Evolutionary conservation across 2,113 vertebrate species (phyloP), one percentile per base, ranked within the genome.

Genomic region (Cariama cristata): DNA sequence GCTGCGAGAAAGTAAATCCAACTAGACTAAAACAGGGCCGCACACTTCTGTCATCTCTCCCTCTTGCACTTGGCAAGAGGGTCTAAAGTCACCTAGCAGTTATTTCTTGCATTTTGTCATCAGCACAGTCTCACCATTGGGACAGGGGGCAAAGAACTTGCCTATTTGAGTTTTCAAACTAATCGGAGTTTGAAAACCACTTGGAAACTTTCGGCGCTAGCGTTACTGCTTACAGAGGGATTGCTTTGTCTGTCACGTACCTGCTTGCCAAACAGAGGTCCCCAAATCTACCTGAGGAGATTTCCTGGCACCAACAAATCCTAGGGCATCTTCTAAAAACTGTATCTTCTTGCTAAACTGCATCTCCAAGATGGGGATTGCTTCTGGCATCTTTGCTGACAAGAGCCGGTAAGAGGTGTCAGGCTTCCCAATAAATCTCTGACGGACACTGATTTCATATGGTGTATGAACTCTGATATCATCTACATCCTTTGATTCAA

Each of bases 401-500:
- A 99, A 96, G 26, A 99, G 92, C 10, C 97, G 97, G 90, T 97
- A 99, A 64, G 98, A 97, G 52, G 98, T 96, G 87, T 99, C 99
- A 0, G 99, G 99, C 55, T 97, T 99, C 6, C 99, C 99, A 3
- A 99, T 99, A 42, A 99, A 99, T 0, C 99, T 96, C 96, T 99
- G 99, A 16, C 99, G 97, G 12, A 99, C 45, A 4, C 98, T 99
- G 76, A 99, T 94, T 85, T 99, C 99, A 7, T 99, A 99, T 0
- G 99, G 99, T 0, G 97, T 98, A 58, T 98, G 98, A 50, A 99
- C 98, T 8, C 97, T 98, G 81, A 99, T 97, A 27, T 99, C 99
- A 2, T 99, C 99, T 2, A 99, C 98, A 1, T 99, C 99, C 69
- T 97, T 98, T 6, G 98, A 91, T n/a, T 98, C 98, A 35, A 99